Evolutionary conservation across 2,888 invertebrate species (phyloP), one percentile per base, ranked within the genome.

Genomic region (Melolontha melolontha): DNA sequence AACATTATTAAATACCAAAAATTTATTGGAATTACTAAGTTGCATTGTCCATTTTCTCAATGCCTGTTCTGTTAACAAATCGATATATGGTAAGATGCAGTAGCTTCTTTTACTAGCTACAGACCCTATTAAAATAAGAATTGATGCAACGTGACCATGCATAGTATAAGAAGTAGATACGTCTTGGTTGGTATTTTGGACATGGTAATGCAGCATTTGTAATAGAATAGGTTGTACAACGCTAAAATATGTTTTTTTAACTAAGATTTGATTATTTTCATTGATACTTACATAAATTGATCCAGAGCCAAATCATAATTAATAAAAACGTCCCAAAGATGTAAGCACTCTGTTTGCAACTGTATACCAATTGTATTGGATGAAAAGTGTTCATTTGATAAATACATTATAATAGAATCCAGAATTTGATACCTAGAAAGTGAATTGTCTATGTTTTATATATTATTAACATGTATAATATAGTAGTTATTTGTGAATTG

Each of bases 301-400:
- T 87, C 84, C 42, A 83, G 74, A 0, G 85, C 85, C 42, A 88
- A 76, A 29, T 84, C 85, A 77, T 87, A 88, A 73, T 85, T 82
- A 5, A 89, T 72, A 22, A 89, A 81, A 67, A 88, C 85, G 34
- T 86, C 84, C 80, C 89, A 85, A 41, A 88, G 82, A 77, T 87
- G 85, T 69, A 88, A 86, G 47, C 87, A 84, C 84, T 91, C 91
- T 27, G 88, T 89, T 81, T 91, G 91, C 68, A 91, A 79, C 71
- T 83, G 84, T 52, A 89, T 77, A 2, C 87, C 86, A 77, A 85
- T 85, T 10, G 84, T 84, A 64, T 86, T 85, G 68, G 84, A 82
- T 0, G 86, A 84, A 70, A 80, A 79, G 42, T 80, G 81, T 68
- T 87, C 87, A 72, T 83, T 87, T 71, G 85, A 85, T 51, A 89